These are phyloP conservation scores for Brachionichthys hirsutus DNA, from an alignment of 2,113 vertebrate genomes.

Conservation along the genomic window DNA sequence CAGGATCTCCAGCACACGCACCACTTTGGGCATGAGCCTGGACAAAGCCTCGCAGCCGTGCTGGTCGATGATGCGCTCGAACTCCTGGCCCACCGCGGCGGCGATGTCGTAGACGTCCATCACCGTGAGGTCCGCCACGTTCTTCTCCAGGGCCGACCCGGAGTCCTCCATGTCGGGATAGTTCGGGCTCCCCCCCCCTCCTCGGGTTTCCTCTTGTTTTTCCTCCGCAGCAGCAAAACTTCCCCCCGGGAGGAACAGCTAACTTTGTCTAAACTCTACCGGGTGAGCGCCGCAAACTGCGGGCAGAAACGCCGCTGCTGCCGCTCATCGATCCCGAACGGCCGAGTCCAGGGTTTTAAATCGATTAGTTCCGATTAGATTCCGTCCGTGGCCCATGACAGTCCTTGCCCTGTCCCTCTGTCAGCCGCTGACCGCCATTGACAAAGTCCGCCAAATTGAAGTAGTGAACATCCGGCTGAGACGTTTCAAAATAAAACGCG, in stretches of 20 bases:
- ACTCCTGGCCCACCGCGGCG: conserved; percentile 94
- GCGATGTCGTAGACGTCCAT: conserved; percentile 98
- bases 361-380: conserved; percentile 26
- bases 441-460: neutral
- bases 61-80: conserved; percentile 94
- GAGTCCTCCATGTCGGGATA: conserved; percentile 78
- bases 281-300: neutral
- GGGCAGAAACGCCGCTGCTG: neutral
- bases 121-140: conserved; percentile 92
- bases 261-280: conserved; percentile 19
- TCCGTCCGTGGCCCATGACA: conserved; percentile 49
- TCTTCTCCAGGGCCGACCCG: conserved; percentile 89
- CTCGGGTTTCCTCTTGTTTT: conserved; percentile 43
- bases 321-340: neutral
- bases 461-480: neutral
- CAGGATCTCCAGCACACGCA: conserved; percentile 94
- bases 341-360: neutral
- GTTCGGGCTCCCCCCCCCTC: conserved; percentile 34
- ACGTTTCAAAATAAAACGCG: conserved; percentile 40
- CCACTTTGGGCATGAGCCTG: conserved; percentile 95
- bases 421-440: neutral
- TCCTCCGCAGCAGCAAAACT: conserved; percentile 52
- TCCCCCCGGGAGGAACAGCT: conserved; percentile 39
- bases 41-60: conserved; percentile 94
- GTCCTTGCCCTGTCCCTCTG: conserved; percentile 30